These are phyloP conservation scores for Imbricaverruca yamaguchii DNA, from an alignment of 2,888 invertebrate species.

Conservation along the genomic window DNA sequence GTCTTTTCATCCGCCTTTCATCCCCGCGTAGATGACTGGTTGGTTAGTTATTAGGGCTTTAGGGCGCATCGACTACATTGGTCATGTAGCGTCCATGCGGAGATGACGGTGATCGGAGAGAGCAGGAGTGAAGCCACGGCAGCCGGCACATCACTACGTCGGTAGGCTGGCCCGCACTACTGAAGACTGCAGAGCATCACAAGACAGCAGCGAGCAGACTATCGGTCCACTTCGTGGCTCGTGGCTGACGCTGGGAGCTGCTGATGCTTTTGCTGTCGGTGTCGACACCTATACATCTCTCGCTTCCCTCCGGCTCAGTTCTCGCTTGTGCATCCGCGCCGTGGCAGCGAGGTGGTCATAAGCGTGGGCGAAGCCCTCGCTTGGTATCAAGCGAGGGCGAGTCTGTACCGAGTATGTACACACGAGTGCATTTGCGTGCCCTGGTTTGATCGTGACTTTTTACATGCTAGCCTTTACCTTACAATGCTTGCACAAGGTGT, in stretches of 20 bases:
- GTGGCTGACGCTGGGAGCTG: background rate
- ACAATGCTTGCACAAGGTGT: too few species aligned
- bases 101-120: too few species aligned
- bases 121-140: too few species aligned
- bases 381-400: background rate
- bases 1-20: too few species aligned
- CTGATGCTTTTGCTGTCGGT: background rate
- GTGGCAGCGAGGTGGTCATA: background rate
- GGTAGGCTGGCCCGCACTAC: background rate
- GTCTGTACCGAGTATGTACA: too few species aligned
- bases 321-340: background rate
- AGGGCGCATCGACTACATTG: too few species aligned
- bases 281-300: background rate
- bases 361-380: background rate
- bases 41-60: too few species aligned
- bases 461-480: too few species aligned
- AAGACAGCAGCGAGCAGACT: background rate
- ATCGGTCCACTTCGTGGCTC: background rate
- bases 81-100: too few species aligned
- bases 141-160: background rate
- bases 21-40: too few species aligned
- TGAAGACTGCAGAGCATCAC: background rate
- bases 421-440: too few species aligned
- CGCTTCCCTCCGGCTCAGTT: background rate
- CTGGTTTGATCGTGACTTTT: too few species aligned